A percentile compares a stretch with the other conserved stretches of the same genome.
Conservation (phyloP, 2,113 vertebrate genomes). For the Triplophysa dalaica region DNA sequence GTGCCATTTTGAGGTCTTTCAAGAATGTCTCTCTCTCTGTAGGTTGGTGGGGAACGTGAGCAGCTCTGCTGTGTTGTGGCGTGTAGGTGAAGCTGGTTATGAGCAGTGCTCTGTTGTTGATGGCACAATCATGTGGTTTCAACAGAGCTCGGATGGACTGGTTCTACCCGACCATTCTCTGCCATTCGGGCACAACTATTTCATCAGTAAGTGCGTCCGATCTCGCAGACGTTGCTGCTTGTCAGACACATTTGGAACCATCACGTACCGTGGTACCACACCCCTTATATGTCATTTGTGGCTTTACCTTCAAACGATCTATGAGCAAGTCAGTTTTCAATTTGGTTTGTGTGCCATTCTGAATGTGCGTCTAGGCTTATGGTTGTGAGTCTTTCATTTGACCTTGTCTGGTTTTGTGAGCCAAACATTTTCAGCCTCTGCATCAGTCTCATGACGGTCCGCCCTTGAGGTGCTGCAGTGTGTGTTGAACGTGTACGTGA, state of each 20-base stretch:
- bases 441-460: background rate
- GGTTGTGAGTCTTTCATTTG: slow-evolving; percentile 13
- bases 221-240: background rate
- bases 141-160: slow-evolving; percentile 84
- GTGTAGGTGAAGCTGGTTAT: slow-evolving; percentile 84
- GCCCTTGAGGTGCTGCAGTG: slow-evolving; percentile 22
- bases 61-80: slow-evolving; percentile 88
- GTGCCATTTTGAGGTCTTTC: no score
- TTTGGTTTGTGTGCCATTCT: background rate
- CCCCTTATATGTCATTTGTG: no score
- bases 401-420: slow-evolving; percentile 23
- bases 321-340: background rate
- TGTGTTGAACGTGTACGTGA: background rate
- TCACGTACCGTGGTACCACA: no score
- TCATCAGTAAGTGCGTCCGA: slow-evolving; percentile 67
- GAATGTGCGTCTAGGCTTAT: background rate
- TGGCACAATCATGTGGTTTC: slow-evolving; percentile 82
- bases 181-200: slow-evolving; percentile 89
- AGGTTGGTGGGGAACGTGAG: slow-evolving; percentile 87
- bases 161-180: slow-evolving; percentile 87
- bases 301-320: slow-evolving; percentile 1
- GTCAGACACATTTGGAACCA: no score
- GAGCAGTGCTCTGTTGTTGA: slow-evolving; percentile 87
- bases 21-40: slow-evolving; percentile 18
- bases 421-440: background rate